These are phyloP conservation scores for Serilophus lunatus DNA, from an alignment of 2,113 vertebrate genomes.

Conservation along the genomic window DNA sequence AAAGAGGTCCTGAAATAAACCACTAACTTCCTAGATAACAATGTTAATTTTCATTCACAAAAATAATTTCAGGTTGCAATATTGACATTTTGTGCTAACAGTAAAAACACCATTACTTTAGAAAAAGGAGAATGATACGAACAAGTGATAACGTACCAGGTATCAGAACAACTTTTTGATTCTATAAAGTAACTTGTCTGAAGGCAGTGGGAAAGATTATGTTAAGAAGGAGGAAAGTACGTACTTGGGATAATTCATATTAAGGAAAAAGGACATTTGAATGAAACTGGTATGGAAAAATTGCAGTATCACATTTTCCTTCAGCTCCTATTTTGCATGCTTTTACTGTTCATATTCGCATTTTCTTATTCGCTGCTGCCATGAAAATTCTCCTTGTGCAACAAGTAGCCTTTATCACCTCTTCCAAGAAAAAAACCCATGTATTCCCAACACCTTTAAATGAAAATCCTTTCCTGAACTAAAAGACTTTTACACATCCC, in stretches of 20 bases:
- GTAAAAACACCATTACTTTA: not conserved
- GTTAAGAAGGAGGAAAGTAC: not conserved
- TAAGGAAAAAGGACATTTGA: not conserved
- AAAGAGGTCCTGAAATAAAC: not conserved
- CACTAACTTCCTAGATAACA: not conserved
- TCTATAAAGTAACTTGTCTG: not conserved
- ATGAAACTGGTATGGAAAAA: not conserved
- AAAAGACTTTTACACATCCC: not conserved
- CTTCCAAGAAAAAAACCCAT: not conserved
- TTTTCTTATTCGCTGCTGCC: not conserved
- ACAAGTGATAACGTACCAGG: not conserved
- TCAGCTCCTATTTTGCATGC: not conserved
- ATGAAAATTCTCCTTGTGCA: not conserved
- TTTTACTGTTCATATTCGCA: not conserved
- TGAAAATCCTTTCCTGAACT: not conserved
- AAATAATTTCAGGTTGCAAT: too few relatives aligned
- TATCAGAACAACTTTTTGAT: not conserved
- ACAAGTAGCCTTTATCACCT: conserved; percentile 13
- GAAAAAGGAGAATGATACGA: not conserved
- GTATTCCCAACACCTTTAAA: not conserved
- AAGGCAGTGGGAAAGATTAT: not conserved
- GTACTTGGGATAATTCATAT: not conserved
- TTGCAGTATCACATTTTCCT: not conserved
- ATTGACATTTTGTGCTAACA: not conserved
- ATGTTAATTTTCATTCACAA: not conserved